phyloP scores from a whole-genome alignment of 1,140 invertebrate species.

The Lethrus apterus region DNA sequence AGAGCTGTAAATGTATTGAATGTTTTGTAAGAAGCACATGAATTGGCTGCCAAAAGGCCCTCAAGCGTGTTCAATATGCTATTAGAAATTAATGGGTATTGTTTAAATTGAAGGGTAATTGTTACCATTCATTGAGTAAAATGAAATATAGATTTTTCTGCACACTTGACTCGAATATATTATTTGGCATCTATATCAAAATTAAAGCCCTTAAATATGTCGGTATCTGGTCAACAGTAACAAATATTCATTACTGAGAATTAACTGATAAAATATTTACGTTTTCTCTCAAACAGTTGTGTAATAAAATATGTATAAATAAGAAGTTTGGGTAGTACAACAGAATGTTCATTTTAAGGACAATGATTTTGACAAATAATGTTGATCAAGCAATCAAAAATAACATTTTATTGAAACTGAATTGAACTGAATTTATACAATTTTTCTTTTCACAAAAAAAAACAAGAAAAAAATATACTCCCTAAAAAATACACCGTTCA shows the following conservation, averaged over 20 bases:
- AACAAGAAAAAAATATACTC: neutral
- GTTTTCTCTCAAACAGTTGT: too few species aligned
- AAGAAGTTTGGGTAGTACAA: neutral
- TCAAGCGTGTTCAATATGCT: constrained; percentile 17
- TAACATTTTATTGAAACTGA: neutral
- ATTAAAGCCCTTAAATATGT: too few species aligned
- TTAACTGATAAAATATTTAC: too few species aligned
- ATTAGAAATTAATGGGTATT: constrained; percentile 15
- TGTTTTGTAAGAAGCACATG: constrained; percentile 27
- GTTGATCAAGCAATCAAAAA: neutral
- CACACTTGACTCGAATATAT: too few species aligned
- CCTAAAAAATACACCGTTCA: constrained; percentile 2
- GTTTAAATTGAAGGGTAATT: constrained; percentile 15
- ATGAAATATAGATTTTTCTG: too few species aligned
- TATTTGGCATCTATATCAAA: too few species aligned
- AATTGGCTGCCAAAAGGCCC: constrained; percentile 34
- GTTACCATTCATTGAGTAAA: neutral
- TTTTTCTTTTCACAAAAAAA: constrained; percentile 1
- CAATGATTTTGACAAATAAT: neutral
- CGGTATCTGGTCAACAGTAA: too few species aligned
- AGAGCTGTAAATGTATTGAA: constrained; percentile 33
- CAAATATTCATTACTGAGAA: too few species aligned
- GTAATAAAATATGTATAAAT: too few species aligned
- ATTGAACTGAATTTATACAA: neutral
- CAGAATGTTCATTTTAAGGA: neutral